Percentiles rank a stretch among this genome's conserved stretches.
These are phyloP conservation scores for Apostichopus californicus DNA, from an alignment of 35 echinoderm and acorn worm genomes.

Conservation along the genomic window DNA sequence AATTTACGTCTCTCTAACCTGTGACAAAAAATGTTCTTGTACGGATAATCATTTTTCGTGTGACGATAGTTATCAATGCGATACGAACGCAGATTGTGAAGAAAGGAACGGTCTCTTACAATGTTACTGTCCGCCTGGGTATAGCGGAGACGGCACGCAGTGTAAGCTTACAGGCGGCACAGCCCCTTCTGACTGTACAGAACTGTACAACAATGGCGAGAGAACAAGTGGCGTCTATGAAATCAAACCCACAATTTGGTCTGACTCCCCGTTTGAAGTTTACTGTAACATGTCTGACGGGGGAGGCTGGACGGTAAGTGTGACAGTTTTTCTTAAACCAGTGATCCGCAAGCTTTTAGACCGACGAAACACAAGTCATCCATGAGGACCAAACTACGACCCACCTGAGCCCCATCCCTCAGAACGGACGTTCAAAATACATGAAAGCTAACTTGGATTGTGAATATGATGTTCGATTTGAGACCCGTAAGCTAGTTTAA, in stretches of 20 bases:
- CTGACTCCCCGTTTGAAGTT: background rate
- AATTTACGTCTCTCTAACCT: background rate
- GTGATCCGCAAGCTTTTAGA: no score
- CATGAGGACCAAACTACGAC: background rate
- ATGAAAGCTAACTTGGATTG: no score
- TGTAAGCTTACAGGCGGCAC: background rate
- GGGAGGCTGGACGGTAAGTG: constrained; percentile 1
- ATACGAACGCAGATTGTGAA: constrained; percentile 11
- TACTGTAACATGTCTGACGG: no score
- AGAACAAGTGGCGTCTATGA: background rate
- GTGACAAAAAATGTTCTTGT: background rate
- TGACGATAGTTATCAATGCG: background rate
- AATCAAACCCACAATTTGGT: background rate
- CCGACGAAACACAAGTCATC: background rate
- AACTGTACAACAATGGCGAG: background rate
- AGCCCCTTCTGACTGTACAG: background rate
- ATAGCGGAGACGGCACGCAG: background rate
- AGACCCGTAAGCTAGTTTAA: background rate
- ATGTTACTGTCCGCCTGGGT: background rate
- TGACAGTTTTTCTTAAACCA: background rate
- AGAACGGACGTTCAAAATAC: no score
- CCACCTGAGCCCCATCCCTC: background rate
- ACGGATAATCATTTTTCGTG: background rate
- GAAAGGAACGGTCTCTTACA: background rate
- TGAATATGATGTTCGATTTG: no score